A percentile compares a stretch with the other conserved stretches of the same genome.
Conservation (phyloP, 1,140 invertebrate species). For the Sinonovacula constricta region DNA sequence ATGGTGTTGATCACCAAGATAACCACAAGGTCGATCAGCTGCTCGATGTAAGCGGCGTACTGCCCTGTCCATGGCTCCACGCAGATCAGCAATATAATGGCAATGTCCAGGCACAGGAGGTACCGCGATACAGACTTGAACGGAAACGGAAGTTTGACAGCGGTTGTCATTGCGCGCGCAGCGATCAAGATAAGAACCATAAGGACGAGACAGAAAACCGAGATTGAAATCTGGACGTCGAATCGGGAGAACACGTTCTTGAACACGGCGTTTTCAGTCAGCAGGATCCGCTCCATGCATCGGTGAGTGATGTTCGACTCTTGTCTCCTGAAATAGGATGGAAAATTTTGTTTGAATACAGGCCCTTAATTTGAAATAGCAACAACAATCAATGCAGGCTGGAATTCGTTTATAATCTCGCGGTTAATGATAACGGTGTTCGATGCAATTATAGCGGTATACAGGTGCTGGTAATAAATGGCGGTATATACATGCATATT, state of each 20-base stretch:
- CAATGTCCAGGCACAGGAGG: neutral
- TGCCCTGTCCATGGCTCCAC: constrained; percentile 2
- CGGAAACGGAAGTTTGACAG: constrained; percentile 5
- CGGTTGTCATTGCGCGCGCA: neutral
- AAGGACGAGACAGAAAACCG: neutral
- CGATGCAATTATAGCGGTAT: too few relatives aligned
- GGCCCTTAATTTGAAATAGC: too few relatives aligned
- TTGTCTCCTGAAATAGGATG: too few relatives aligned
- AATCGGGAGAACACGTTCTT: neutral
- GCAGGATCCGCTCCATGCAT: neutral
- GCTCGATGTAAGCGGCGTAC: neutral
- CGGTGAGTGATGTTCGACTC: neutral
- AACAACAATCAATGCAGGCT: too few relatives aligned
- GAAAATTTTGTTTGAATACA: too few relatives aligned
- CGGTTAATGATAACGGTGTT: too few relatives aligned
- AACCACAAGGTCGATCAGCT: neutral
- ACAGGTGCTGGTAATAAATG: too few relatives aligned
- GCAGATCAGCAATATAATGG: neutral
- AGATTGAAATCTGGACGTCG: constrained; percentile 1
- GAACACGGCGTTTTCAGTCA: neutral
- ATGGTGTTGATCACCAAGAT: constrained; percentile 1
- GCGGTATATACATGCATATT: too few relatives aligned
- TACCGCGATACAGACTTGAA: neutral
- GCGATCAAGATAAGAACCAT: neutral
- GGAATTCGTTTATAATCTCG: too few relatives aligned